phyloP scores from a whole-genome alignment of 2,113 vertebrate species.

The Chlorodrepanis virens region DNA sequence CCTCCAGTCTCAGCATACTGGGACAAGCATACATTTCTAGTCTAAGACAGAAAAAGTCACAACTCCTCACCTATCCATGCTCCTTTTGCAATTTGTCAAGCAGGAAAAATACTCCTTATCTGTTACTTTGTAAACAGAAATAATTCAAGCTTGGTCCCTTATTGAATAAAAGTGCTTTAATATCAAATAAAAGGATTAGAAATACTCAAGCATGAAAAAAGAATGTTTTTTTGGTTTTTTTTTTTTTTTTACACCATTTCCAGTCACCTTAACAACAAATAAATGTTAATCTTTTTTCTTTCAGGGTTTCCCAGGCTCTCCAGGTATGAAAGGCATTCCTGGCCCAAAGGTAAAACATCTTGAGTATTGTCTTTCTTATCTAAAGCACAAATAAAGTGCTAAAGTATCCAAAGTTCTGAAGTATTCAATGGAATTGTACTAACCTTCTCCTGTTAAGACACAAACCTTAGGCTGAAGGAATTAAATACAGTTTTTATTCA shows the following conservation, averaged over 20 bases:
- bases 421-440: not conserved
- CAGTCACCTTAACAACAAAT: not conserved
- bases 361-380: not conserved
- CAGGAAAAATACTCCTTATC: not conserved
- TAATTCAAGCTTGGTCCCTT: not conserved
- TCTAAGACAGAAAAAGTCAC: not conserved
- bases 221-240: not conserved
- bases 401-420: not conserved
- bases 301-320: constrained; percentile 89
- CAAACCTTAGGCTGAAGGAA: not conserved
- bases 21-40: not conserved
- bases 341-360: constrained; percentile 84
- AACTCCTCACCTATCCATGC: not conserved
- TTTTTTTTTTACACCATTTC: not conserved
- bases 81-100: not conserved
- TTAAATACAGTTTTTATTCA: not conserved
- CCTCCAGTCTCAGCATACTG: not conserved
- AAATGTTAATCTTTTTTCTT: not conserved
- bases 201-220: not conserved
- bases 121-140: not conserved
- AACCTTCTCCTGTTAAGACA: not conserved
- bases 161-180: not conserved
- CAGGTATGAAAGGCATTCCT: constrained; percentile 84
- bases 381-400: not conserved
- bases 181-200: not conserved